Evolutionary conservation across 1,140 invertebrate species (phyloP).

Genomic region (Leptinotarsa defecta): DNA sequence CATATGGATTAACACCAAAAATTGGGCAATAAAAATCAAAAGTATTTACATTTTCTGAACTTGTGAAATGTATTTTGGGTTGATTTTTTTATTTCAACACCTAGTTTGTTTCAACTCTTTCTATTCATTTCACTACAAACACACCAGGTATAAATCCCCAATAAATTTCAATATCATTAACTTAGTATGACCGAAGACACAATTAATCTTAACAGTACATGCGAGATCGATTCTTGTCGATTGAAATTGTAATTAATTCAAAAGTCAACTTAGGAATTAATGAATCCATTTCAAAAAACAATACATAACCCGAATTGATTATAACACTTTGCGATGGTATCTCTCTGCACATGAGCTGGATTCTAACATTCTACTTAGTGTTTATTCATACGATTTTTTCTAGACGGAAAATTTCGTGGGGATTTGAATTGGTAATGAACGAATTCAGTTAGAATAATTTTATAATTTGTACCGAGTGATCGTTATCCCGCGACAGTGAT

Average conservation of each 20-base stretch:
- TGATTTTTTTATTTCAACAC: no score
- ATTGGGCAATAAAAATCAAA: no score
- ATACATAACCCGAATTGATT: conserved; percentile 6
- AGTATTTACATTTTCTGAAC: no score
- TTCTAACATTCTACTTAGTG: neutral
- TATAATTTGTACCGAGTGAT: neutral
- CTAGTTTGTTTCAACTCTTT: no score
- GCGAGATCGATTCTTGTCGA: neutral
- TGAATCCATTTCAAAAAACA: conserved; percentile 2
- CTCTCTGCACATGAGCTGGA: neutral
- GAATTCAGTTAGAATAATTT: conserved; percentile 7
- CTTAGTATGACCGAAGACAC: neutral
- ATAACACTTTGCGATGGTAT: neutral
- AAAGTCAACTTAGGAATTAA: conserved; percentile 1
- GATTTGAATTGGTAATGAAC: neutral
- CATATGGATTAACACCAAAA: no score
- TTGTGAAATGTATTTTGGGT: no score
- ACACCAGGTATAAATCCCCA: neutral
- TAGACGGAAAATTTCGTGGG: neutral
- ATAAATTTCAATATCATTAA: conserved; percentile 2
- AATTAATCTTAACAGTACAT: conserved; percentile 6
- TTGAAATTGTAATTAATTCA: conserved; percentile 4
- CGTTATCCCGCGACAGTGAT: neutral
- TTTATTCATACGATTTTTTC: conserved; percentile 7
- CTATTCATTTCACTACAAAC: neutral